Evolutionary conservation across 1,140 invertebrate species (phyloP).

Genomic region (Drosophila insularis): DNA sequence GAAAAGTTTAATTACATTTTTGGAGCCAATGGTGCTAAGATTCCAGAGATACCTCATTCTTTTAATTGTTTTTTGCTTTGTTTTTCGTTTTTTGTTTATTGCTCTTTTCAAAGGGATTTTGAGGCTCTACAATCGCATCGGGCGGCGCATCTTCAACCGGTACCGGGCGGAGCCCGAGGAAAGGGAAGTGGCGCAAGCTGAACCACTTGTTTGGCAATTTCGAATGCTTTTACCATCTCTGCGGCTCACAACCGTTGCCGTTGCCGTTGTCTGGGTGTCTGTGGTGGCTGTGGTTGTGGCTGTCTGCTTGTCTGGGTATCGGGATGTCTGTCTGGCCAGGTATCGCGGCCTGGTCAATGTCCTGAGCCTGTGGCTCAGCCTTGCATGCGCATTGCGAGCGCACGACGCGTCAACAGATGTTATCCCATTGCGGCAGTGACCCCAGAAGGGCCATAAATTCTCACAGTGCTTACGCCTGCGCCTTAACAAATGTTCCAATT

Average conservation of each 20-base stretch:
- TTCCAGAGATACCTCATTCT: slow-evolving; percentile 43
- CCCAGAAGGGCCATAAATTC: slow-evolving; percentile 77
- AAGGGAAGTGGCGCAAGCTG: slow-evolving; percentile 29
- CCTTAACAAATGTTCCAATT: slow-evolving; percentile 76
- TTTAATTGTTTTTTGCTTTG: slow-evolving; percentile 46
- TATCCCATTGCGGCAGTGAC: slow-evolving; percentile 72
- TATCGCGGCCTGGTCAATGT: slow-evolving; percentile 63
- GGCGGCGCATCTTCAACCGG: slow-evolving; percentile 23
- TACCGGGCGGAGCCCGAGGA: slow-evolving; percentile 13
- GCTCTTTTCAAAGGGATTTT: slow-evolving; percentile 1
- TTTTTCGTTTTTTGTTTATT: neutral
- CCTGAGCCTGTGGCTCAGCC: slow-evolving; percentile 57
- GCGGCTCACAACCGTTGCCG: slow-evolving; percentile 45
- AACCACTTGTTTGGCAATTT: slow-evolving; percentile 63
- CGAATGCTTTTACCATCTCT: slow-evolving; percentile 60
- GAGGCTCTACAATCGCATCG: neutral
- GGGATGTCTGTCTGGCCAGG: slow-evolving; percentile 15
- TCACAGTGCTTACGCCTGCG: slow-evolving; percentile 65
- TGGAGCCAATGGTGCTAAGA: slow-evolving; percentile 7
- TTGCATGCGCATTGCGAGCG: slow-evolving; percentile 72
- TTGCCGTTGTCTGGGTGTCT: slow-evolving; percentile 15
- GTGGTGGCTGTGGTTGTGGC: slow-evolving; percentile 6
- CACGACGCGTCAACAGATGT: slow-evolving; percentile 80
- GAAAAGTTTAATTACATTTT: slow-evolving; percentile 37
- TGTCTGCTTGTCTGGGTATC: slow-evolving; percentile 29